Percentiles rank a stretch among this genome's conserved stretches.
These are phyloP conservation scores for Caenorhabditis plicata DNA, from an alignment of 2,888 invertebrate genomes.

Conservation along the genomic window DNA sequence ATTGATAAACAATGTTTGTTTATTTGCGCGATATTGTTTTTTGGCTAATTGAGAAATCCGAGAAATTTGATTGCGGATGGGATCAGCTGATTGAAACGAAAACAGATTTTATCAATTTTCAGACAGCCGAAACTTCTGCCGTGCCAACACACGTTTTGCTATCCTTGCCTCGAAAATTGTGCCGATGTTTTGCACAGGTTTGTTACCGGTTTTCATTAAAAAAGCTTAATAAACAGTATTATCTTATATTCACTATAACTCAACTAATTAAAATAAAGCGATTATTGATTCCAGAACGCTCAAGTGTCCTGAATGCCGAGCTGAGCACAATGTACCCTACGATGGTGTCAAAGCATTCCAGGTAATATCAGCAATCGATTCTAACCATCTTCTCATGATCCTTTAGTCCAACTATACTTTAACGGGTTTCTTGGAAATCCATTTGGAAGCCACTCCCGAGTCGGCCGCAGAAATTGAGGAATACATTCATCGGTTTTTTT, in stretches of 20 bases:
- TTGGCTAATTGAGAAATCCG: too few relatives aligned
- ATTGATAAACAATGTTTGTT: too few relatives aligned
- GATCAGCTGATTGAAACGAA: too few relatives aligned
- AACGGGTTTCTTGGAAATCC: slow-evolving; percentile 71
- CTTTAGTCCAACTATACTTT: slow-evolving; percentile 76
- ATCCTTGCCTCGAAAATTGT: slow-evolving; percentile 86
- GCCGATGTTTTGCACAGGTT: slow-evolving; percentile 68
- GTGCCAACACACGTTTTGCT: slow-evolving; percentile 97
- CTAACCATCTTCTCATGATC: neutral
- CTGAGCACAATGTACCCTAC: slow-evolving; percentile 68
- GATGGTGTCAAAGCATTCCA: slow-evolving; percentile 67
- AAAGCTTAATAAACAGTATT: neutral
- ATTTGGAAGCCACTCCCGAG: slow-evolving; percentile 62
- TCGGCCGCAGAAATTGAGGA: slow-evolving; percentile 64
- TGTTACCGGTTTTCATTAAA: neutral
- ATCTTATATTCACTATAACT: neutral
- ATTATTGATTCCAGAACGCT: too few relatives aligned
- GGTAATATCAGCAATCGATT: slow-evolving; percentile 4
- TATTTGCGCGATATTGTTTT: too few relatives aligned
- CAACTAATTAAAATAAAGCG: neutral
- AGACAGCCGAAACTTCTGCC: slow-evolving; percentile 80
- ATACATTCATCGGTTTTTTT: slow-evolving; percentile 65
- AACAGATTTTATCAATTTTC: too few relatives aligned
- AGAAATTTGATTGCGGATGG: too few relatives aligned
- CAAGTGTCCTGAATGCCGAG: slow-evolving; percentile 73